Conservation (phyloP, 2,113 vertebrate species). For the Callospermophilus lateralis region DNA sequence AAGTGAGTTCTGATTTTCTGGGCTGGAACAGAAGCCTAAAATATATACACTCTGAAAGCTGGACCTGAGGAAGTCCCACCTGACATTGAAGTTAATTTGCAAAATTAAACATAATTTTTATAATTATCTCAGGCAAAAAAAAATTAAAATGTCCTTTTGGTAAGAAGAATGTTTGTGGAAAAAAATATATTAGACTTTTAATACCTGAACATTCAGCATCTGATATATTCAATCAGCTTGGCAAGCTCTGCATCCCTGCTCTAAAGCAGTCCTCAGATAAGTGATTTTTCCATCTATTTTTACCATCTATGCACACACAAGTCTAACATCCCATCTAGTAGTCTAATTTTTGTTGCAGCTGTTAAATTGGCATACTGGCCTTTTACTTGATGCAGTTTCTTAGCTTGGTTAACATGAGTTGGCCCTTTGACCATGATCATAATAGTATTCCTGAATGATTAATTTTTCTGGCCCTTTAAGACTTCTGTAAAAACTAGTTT, state of each 20-base stretch:
- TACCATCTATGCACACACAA: conserved; percentile 21
- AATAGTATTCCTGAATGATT: neutral
- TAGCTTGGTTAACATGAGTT: conserved; percentile 45
- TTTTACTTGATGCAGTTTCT: conserved; percentile 47
- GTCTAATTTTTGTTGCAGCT: conserved; percentile 40
- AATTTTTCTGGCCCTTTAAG: conserved; percentile 2
- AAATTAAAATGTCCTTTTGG: neutral
- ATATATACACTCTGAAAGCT: neutral
- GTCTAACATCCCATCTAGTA: conserved; percentile 47
- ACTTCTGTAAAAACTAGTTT: conserved; percentile 15
- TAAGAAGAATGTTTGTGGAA: conserved; percentile 51
- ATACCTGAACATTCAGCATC: neutral
- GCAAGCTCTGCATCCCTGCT: neutral
- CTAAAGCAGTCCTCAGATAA: conserved; percentile 34
- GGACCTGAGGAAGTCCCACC: neutral
- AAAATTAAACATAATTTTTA: conserved; percentile 27
- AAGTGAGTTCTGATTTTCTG: conserved; percentile 38
- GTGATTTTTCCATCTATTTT: conserved; percentile 33
- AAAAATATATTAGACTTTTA: conserved; percentile 29
- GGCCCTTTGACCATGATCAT: neutral
- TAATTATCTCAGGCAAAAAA: conserved; percentile 1
- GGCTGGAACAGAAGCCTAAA: neutral
- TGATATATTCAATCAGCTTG: neutral
- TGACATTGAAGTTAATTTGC: conserved; percentile 38
- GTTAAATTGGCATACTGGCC: conserved; percentile 49